Evolutionary conservation across 2,797 vertebrate species (phyloP).

Genomic region (Monodelphis domestica): DNA sequence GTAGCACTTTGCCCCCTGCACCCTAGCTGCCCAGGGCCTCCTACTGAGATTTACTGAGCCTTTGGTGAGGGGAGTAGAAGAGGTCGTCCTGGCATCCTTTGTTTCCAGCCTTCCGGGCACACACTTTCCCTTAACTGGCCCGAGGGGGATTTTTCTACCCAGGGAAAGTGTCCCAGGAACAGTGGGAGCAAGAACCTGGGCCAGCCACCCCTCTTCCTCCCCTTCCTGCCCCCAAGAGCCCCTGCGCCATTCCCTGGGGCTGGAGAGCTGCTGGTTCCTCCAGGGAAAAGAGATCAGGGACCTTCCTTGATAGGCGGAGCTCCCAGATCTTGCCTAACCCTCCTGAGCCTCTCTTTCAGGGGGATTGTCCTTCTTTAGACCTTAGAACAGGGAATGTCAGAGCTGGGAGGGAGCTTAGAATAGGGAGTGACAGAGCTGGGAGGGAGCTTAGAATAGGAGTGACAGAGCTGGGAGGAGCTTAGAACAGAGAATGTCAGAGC

Average conservation of each 20-base stretch:
- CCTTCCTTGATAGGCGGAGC: rapidly evolving
- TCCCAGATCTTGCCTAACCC: neutral
- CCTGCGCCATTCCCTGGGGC: neutral
- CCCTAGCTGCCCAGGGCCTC: no score
- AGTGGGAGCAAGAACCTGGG: rapidly evolving
- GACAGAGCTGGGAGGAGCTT: no score
- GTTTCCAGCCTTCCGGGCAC: neutral
- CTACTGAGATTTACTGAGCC: neutral
- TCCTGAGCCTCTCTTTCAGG: neutral
- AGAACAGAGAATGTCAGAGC: no score
- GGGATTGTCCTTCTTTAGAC: neutral
- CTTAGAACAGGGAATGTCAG: no score
- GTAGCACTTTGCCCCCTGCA: no score
- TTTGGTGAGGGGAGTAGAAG: neutral
- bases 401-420: no score
- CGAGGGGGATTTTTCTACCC: neutral
- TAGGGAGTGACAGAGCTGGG: no score
- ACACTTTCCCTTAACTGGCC: neutral
- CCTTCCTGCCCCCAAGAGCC: neutral
- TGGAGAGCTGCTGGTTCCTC: neutral
- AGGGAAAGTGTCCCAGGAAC: neutral
- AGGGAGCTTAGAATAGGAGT: no score
- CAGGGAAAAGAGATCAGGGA: neutral
- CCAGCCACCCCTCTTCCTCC: neutral
- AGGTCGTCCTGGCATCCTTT: neutral